These are phyloP conservation scores for Ciconia stormi DNA, from an alignment of 2,113 vertebrate genomes.

Conservation along the genomic window DNA sequence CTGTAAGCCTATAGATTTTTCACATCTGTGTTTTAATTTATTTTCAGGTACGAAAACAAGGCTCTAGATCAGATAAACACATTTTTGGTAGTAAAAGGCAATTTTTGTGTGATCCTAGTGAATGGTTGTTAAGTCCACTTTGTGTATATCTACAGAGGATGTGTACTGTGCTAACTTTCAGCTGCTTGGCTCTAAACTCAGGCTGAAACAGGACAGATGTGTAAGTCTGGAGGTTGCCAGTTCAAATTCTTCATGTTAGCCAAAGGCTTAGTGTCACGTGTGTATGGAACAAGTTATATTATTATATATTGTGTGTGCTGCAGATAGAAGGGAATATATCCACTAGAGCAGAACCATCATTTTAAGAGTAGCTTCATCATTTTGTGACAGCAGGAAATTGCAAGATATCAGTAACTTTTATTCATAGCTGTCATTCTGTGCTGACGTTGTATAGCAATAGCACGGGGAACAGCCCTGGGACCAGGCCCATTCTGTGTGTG, in stretches of 20 bases:
- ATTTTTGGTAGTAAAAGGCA: neutral
- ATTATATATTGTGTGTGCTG: neutral
- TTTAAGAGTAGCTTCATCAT: slow-evolving; percentile 2
- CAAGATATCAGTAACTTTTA: neutral
- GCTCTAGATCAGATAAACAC: neutral
- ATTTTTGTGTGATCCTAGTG: neutral
- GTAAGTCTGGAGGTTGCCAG: neutral
- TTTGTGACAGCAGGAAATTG: slow-evolving; percentile 30
- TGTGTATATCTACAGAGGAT: neutral
- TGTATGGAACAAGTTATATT: neutral
- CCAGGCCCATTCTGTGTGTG: neutral
- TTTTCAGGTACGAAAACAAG: neutral
- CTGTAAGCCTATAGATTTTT: neutral
- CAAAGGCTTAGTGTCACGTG: neutral
- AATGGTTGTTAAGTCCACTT: neutral
- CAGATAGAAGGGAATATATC: neutral
- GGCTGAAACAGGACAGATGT: neutral
- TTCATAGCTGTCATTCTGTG: neutral
- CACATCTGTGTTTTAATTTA: neutral
- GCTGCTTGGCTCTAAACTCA: neutral
- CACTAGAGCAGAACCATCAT: neutral
- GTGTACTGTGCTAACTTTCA: neutral
- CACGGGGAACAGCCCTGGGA: neutral
- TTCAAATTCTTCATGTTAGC: neutral
- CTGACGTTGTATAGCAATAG: neutral